Conservation (phyloP, 2,113 vertebrate species). For the Pholis gunnellus region DNA sequence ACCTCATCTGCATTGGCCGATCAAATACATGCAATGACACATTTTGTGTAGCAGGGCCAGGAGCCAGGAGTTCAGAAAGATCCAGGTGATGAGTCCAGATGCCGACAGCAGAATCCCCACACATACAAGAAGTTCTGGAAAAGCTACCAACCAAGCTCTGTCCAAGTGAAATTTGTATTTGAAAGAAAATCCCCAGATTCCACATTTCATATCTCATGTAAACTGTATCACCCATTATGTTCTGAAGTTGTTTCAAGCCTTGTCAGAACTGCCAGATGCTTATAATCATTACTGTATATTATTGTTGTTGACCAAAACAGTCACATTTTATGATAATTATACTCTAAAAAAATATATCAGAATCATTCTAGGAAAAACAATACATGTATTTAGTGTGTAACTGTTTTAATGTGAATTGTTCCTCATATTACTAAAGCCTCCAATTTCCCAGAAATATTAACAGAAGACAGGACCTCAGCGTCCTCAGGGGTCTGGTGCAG, state of each 20-base stretch:
- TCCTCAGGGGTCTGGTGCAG: neutral
- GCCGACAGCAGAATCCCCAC: neutral
- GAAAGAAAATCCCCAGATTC: neutral
- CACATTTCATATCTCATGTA: neutral
- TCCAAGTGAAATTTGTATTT: neutral
- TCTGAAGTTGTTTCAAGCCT: neutral
- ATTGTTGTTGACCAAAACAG: neutral
- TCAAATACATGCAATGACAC: neutral
- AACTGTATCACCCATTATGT: neutral
- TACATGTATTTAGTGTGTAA: too few relatives aligned
- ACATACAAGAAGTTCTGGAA: neutral
- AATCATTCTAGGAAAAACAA: neutral
- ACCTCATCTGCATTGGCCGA: conserved; percentile 2
- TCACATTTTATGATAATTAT: neutral
- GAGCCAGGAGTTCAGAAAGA: neutral
- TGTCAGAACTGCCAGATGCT: neutral
- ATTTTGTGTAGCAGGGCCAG: neutral
- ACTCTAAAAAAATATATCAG: neutral
- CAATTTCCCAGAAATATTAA: neutral
- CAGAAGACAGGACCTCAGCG: neutral
- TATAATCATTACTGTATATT: neutral
- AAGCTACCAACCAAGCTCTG: neutral
- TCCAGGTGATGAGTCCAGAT: neutral
- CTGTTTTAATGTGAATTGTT: neutral
- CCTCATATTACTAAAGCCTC: neutral